A percentile compares a stretch with the other conserved stretches of the same genome.
These are phyloP conservation scores for Lepus timidus DNA, from an alignment of 2,113 vertebrate species.

Conservation along the genomic window DNA sequence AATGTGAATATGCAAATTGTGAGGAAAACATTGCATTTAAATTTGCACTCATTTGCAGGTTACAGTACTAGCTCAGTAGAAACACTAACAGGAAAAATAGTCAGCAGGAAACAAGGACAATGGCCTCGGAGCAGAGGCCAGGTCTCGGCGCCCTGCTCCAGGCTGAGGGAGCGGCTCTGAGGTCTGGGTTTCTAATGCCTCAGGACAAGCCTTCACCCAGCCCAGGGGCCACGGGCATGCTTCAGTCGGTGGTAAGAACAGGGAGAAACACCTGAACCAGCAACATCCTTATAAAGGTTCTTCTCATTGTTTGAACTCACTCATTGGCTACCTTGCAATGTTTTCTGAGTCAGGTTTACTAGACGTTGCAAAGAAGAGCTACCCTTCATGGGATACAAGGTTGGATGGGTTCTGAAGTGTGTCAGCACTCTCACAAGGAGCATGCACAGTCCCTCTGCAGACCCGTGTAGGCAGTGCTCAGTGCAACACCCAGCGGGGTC, in stretches of 20 bases:
- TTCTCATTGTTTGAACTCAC: conserved; percentile 49
- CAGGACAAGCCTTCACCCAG: conserved; percentile 80
- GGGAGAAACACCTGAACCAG: conserved; percentile 81
- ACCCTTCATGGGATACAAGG: background rate
- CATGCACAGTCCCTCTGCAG: conserved; percentile 91
- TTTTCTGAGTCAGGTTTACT: conserved; percentile 70
- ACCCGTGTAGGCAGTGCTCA: conserved; percentile 43
- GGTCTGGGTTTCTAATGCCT: conserved; percentile 63
- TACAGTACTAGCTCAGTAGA: conserved; percentile 85
- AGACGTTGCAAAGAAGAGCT: conserved; percentile 65
- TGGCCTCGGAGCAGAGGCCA: conserved; percentile 56
- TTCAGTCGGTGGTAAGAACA: conserved; percentile 75
- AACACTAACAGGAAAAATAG: conserved; percentile 82
- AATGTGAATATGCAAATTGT: conserved; percentile 89
- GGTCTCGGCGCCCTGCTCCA: conserved; percentile 73
- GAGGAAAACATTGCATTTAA: conserved; percentile 88
- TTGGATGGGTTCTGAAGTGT: conserved; percentile 53
- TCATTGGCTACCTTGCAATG: conserved; percentile 24
- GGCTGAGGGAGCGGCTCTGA: conserved; percentile 66
- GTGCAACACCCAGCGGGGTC: conserved; percentile 31
- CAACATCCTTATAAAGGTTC: conserved; percentile 48
- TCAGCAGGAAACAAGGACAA: conserved; percentile 81
- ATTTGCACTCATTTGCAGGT: conserved; percentile 88
- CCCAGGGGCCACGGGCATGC: conserved; percentile 80
- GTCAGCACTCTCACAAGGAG: conserved; percentile 83